Conservation (phyloP, 2,888 invertebrate genomes). For the Orthonevra nobilis region DNA sequence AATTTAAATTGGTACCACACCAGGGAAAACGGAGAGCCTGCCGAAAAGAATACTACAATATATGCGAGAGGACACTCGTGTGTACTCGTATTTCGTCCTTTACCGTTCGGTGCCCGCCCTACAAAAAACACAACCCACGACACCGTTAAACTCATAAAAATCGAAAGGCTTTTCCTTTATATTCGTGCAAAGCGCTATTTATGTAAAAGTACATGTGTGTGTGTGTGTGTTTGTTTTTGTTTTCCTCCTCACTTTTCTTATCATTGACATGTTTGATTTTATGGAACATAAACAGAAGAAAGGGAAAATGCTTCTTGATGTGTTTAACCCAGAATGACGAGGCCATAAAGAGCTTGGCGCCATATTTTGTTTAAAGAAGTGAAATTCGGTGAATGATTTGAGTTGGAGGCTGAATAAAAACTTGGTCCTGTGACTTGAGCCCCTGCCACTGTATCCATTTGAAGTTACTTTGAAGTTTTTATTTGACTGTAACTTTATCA, state of each 20-base stretch:
- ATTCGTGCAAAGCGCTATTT: constrained; percentile 51
- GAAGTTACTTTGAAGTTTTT: too few species aligned
- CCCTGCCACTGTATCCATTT: too few species aligned
- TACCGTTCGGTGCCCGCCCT: not conserved
- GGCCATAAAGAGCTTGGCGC: too few species aligned
- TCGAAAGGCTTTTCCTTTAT: constrained; percentile 51
- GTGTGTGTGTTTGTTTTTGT: constrained; percentile 4
- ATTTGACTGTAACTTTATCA: too few species aligned
- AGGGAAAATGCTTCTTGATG: not conserved
- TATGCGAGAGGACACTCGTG: too few species aligned
- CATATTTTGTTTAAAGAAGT: too few species aligned
- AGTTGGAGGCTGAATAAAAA: too few species aligned
- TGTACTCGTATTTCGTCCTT: too few species aligned
- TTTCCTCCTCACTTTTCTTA: not conserved
- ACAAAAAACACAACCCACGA: not conserved
- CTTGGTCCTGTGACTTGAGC: too few species aligned
- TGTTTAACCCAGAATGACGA: too few species aligned
- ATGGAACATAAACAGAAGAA: constrained; percentile 26
- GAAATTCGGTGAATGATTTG: too few species aligned
- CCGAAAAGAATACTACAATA: constrained; percentile 2
- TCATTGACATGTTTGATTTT: constrained; percentile 36
- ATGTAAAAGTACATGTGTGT: constrained; percentile 47
- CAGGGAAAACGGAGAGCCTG: not conserved
- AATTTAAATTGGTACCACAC: constrained; percentile 54
- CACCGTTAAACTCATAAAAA: constrained; percentile 44